These are phyloP conservation scores for Motacilla alba DNA, from an alignment of 2,113 vertebrate genomes.

Conservation along the genomic window DNA sequence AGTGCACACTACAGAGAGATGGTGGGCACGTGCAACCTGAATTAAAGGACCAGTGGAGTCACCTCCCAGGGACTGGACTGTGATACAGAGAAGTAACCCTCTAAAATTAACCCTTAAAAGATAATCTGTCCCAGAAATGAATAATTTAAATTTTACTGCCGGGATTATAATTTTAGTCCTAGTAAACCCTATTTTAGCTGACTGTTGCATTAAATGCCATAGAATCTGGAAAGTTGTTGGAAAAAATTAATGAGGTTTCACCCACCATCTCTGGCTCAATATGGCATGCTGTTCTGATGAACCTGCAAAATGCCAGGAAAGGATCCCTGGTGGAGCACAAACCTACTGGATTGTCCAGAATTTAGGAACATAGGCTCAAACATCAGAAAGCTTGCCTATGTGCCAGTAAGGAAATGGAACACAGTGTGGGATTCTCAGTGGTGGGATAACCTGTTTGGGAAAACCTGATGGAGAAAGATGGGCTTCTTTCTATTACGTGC, in stretches of 20 bases:
- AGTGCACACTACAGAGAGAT: not conserved
- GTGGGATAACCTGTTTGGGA: not conserved
- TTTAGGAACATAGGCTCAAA: not conserved
- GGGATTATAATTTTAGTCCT: not conserved
- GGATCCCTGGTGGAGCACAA: not conserved
- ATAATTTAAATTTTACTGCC: not conserved
- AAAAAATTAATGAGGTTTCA: not conserved
- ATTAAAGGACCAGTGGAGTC: not conserved
- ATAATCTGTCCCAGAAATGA: not conserved
- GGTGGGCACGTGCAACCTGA: not conserved
- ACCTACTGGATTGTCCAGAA: not conserved
- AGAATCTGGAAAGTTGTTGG: not conserved
- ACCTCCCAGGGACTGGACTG: not conserved
- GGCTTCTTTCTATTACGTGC: not conserved
- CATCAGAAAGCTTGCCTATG: not conserved
- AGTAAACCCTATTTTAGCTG: not conserved
- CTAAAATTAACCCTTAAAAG: not conserved
- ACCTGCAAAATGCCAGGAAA: not conserved
- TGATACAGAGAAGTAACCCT: not conserved
- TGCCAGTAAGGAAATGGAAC: not conserved
- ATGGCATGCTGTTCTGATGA: not conserved
- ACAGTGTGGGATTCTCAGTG: not conserved
- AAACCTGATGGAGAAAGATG: not conserved
- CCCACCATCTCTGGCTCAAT: not conserved
- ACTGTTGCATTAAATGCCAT: not conserved